Base-by-base conservation (phyloP, 35 echinoderm and acorn worm genomes). In the Holothuria glaberrima region DNA sequence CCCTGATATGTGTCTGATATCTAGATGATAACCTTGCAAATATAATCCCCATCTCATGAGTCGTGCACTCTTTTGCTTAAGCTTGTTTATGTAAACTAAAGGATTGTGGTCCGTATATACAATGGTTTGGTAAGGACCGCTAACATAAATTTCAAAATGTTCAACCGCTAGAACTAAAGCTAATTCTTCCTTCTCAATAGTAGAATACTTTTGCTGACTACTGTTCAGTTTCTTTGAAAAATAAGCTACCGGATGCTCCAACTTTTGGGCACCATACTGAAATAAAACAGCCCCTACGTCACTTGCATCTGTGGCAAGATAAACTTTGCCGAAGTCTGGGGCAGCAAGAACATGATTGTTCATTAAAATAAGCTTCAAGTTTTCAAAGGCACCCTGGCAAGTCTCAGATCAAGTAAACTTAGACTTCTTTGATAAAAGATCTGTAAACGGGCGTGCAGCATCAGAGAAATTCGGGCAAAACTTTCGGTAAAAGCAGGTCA, bases 401-500 rank as follows among this genome's bases (percentile, higher is more conserved):
- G 34, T 27, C 36, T 58, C 31, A 69, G 86, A 69, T 62, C 86
- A 88, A 30, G 30, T 25, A 82, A 81, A 81, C 70, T 80, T 90
- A 16, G 45, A 29, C 24, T 52, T 88, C 30, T 90, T 90, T 25
- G 25, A n/a, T 30, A 90, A 50, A 29, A 81, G 41, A 66, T 58
- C 44, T 9, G 89, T 91, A 4, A 91, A 58, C 1, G 93, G 89
- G 19, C 26, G 29, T 33, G 79, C 92, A 50, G 91, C 27, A 14
- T 48, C 38, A 33, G 78, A 25, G 79, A 95, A 88, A 36, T 95
- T 95, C 14, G 68, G 66, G 65, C 89, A 90, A 48, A 82, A 92
- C 83, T 79, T 92, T 17, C 90, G 90, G 62, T 95, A 95, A 61
- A 68, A 92, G 6, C 90, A 83, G 9, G 88, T 31, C 93, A 95